Percentiles rank a stretch among this genome's conserved stretches.
These are phyloP conservation scores for Oceanodroma tethys DNA, from an alignment of 2,113 vertebrate genomes.

Conservation along the genomic window DNA sequence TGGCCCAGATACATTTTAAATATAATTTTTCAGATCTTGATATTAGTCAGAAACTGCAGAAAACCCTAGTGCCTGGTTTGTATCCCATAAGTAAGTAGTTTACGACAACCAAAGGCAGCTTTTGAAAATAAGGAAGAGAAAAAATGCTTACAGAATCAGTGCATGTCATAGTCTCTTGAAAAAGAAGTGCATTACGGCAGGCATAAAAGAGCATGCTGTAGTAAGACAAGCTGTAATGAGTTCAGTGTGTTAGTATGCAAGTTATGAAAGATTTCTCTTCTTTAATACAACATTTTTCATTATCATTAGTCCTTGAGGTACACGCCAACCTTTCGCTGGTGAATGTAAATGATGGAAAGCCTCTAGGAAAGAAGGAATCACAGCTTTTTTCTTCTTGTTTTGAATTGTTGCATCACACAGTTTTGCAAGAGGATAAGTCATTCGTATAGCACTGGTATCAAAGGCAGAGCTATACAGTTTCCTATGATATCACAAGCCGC, in stretches of 20 bases:
- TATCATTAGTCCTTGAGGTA: constrained; percentile 65
- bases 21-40: not conserved
- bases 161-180: constrained; percentile 40
- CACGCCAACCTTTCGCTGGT: not conserved
- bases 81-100: not conserved
- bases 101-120: constrained; percentile 42
- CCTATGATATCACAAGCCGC: not conserved
- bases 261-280: constrained; percentile 50
- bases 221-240: constrained; percentile 53
- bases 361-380: constrained; percentile 10
- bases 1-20: constrained; percentile 28
- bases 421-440: not conserved
- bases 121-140: constrained; percentile 8
- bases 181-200: constrained; percentile 15
- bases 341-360: constrained; percentile 53
- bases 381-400: not conserved
- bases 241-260: constrained; percentile 57
- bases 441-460: not conserved
- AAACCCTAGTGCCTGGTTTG: constrained; percentile 29
- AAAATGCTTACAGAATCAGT: constrained; percentile 23
- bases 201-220: constrained; percentile 45
- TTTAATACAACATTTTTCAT: constrained; percentile 60
- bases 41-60: constrained; percentile 33
- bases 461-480: not conserved
- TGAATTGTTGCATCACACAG: not conserved